Percentiles rank a stretch among this genome's conserved stretches.
phyloP scores from a whole-genome alignment of 2,888 invertebrate genomes.

The Apodemia mormo region DNA sequence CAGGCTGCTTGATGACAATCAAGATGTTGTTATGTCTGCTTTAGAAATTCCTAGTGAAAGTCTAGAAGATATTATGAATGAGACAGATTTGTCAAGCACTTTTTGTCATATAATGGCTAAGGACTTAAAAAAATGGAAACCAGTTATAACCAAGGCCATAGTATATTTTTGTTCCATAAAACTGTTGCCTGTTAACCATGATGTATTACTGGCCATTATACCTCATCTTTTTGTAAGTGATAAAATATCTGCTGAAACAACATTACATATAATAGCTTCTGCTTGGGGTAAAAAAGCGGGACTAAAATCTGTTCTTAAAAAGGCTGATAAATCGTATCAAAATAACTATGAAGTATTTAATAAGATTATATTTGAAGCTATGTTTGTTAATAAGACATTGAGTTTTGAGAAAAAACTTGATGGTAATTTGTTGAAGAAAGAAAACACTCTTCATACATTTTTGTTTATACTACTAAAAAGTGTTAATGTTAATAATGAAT shows the following conservation, averaged over 20 bases:
- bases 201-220: constrained; percentile 80
- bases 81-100: constrained; percentile 65
- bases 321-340: constrained; percentile 44
- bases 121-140: constrained; percentile 60
- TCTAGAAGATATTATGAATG: constrained; percentile 66
- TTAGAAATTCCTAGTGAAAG: constrained; percentile 67
- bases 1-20: constrained; percentile 85
- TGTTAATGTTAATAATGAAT: constrained; percentile 59
- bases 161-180: constrained; percentile 70
- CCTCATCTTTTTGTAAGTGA: constrained; percentile 84
- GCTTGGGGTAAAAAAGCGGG: constrained; percentile 63
- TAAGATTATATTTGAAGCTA: constrained; percentile 53
- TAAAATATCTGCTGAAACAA: constrained; percentile 49
- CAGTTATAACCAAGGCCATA: constrained; percentile 63
- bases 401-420: constrained; percentile 56
- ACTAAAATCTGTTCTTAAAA: constrained; percentile 45
- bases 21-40: constrained; percentile 81
- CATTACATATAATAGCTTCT: constrained; percentile 60
- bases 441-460: constrained; percentile 57
- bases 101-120: constrained; percentile 78
- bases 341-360: constrained; percentile 51
- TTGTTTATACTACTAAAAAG: constrained; percentile 70
- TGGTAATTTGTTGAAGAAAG: constrained; percentile 52
- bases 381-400: constrained; percentile 53
- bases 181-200: constrained; percentile 74